These are phyloP conservation scores for Xylota sylvarum DNA, from an alignment of 2,888 invertebrate species.

Conservation along the genomic window DNA sequence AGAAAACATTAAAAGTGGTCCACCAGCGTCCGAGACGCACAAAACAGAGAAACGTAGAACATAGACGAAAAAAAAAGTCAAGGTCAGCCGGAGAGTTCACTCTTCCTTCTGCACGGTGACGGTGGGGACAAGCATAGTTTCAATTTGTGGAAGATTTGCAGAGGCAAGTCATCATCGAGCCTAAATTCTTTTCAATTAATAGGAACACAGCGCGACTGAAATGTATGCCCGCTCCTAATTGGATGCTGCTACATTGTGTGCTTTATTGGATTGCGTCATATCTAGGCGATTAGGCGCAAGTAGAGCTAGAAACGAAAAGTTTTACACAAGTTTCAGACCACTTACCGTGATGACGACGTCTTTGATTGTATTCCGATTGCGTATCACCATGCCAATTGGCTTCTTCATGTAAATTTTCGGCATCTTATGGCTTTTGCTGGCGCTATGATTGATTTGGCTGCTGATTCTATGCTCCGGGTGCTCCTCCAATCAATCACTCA, in stretches of 20 bases:
- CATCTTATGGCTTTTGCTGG: conserved; percentile 79
- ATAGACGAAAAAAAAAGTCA: conserved; percentile 43
- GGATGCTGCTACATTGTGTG: conserved; percentile 29
- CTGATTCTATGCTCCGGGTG: conserved; percentile 40
- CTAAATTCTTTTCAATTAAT: conserved; percentile 44
- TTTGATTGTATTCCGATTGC: conserved; percentile 94
- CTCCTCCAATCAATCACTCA: conserved; percentile 70
- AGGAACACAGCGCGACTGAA: conserved; percentile 46
- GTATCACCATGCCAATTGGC: conserved; percentile 94
- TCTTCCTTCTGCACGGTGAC: neutral
- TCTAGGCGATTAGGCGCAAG: conserved; percentile 1
- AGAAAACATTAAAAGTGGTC: conserved; percentile 25
- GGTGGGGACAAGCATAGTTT: too few relatives aligned
- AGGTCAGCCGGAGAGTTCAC: conserved; percentile 50
- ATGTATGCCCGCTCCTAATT: conserved; percentile 49
- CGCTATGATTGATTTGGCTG: conserved; percentile 38
- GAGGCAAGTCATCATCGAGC: neutral
- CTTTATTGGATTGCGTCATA: conserved; percentile 72
- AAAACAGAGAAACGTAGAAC: neutral
- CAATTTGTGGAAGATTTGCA: too few relatives aligned
- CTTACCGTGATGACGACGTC: conserved; percentile 92
- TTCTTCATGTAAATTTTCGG: conserved; percentile 86
- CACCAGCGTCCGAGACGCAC: conserved; percentile 15
- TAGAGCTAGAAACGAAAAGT: neutral
- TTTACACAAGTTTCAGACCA: conserved; percentile 42